phyloP scores from a whole-genome alignment of 2,797 vertebrate species.

The Mormyrops boulengeri region DNA sequence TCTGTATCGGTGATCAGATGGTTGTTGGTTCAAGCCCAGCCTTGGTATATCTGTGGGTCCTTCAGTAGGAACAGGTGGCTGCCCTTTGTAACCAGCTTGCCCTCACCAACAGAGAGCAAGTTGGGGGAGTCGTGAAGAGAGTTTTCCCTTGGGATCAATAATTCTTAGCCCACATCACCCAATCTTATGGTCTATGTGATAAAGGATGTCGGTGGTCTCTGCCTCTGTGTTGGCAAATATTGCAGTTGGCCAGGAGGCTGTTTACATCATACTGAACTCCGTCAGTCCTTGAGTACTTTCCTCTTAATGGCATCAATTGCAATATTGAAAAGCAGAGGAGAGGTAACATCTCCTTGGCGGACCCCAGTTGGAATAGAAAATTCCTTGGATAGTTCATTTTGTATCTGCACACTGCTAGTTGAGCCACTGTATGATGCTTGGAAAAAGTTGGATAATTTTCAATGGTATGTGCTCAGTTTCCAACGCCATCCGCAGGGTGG shows the following conservation, averaged over 20 bases:
- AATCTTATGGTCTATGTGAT: too few species aligned
- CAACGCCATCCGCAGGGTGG: background rate
- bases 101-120: too few species aligned
- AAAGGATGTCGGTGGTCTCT: background rate
- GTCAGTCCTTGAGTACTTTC: background rate
- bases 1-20: too few species aligned
- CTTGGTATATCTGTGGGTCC: too few species aligned
- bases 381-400: background rate
- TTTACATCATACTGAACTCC: background rate
- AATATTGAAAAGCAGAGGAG: background rate
- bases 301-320: background rate
- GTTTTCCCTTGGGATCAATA: too few species aligned
- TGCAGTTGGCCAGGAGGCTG: background rate
- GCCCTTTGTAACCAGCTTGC: too few species aligned
- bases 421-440: background rate
- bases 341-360: background rate
- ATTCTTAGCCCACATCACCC: too few species aligned
- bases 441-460: background rate
- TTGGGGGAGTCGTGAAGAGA: too few species aligned
- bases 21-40: too few species aligned
- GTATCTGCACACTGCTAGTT: background rate
- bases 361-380: background rate
- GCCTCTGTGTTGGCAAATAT: background rate
- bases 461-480: background rate
- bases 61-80: too few species aligned